Evolutionary conservation across 2,797 vertebrate genomes (phyloP).

Genomic region (Micromesistius poutassou): DNA sequence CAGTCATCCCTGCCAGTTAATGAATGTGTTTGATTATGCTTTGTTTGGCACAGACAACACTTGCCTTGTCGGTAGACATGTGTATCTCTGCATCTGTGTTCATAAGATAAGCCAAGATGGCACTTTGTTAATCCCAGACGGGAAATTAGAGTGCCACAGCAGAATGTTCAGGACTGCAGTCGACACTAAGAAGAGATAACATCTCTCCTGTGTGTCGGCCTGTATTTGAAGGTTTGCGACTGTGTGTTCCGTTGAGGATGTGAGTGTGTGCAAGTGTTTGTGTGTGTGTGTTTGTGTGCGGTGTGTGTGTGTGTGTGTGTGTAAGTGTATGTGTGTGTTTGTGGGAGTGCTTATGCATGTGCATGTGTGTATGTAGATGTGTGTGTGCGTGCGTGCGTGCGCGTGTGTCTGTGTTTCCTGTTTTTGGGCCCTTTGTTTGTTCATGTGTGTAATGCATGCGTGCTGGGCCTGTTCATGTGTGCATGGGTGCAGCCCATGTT

Average conservation of each 20-base stretch:
- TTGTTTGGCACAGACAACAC: background rate
- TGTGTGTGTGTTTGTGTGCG: constrained; percentile 2
- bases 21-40: constrained; percentile 15
- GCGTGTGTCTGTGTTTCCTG: too few relatives aligned
- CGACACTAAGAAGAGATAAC: too few relatives aligned
- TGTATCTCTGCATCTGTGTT: background rate
- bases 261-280: constrained; percentile 9
- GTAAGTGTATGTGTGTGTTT: too few relatives aligned
- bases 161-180: background rate
- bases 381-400: too few relatives aligned
- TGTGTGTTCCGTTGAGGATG: background rate
- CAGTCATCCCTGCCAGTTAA: constrained; percentile 32
- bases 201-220: background rate
- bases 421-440: too few relatives aligned
- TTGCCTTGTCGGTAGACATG: background rate
- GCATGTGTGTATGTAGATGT: too few relatives aligned
- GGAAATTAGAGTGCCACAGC: background rate
- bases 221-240: constrained; percentile 16
- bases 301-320: background rate
- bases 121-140: background rate
- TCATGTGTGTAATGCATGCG: background rate
- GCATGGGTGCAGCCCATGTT: background rate
- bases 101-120: background rate
- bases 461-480: background rate
- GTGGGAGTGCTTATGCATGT: too few relatives aligned